phyloP scores from a whole-genome alignment of 1,140 invertebrate species.

The Drosophila virilis region DNA sequence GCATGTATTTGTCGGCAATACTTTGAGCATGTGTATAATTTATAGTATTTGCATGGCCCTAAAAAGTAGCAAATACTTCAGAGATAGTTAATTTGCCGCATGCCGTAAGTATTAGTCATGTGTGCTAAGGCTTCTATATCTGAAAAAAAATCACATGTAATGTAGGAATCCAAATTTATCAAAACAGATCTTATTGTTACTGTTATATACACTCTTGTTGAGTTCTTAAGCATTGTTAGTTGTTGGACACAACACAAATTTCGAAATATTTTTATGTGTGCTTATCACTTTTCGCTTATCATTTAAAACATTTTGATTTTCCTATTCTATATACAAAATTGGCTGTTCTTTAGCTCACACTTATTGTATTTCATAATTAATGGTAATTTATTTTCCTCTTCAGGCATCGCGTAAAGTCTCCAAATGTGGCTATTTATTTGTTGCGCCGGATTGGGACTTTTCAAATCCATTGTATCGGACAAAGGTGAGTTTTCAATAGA shows the following conservation, averaged over 20 bases:
- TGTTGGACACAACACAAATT: neutral
- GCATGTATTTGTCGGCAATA: slow-evolving; percentile 29
- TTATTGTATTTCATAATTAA: neutral
- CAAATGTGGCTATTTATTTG: slow-evolving; percentile 98
- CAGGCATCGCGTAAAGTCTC: slow-evolving; percentile 97
- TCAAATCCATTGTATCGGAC: slow-evolving; percentile 96
- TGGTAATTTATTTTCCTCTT: slow-evolving; percentile 14
- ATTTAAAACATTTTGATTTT: neutral
- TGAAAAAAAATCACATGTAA: too few relatives aligned
- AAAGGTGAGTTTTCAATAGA: slow-evolving; percentile 89
- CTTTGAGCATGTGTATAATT: slow-evolving; percentile 32
- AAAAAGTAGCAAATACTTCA: slow-evolving; percentile 41
- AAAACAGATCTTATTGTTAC: too few relatives aligned
- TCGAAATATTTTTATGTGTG: neutral
- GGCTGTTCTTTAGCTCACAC: neutral
- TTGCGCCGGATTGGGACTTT: slow-evolving; percentile 98
- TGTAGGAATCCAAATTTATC: too few relatives aligned
- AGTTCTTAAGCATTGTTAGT: too few relatives aligned
- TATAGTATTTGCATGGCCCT: slow-evolving; percentile 52
- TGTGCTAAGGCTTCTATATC: too few relatives aligned
- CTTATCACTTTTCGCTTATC: neutral
- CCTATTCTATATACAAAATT: too few relatives aligned
- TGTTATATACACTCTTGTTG: too few relatives aligned
- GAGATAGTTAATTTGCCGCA: slow-evolving; percentile 53
- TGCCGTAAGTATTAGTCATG: slow-evolving; percentile 70